Conservation (phyloP, 2,888 invertebrate species). For the Acleris literana region DNA sequence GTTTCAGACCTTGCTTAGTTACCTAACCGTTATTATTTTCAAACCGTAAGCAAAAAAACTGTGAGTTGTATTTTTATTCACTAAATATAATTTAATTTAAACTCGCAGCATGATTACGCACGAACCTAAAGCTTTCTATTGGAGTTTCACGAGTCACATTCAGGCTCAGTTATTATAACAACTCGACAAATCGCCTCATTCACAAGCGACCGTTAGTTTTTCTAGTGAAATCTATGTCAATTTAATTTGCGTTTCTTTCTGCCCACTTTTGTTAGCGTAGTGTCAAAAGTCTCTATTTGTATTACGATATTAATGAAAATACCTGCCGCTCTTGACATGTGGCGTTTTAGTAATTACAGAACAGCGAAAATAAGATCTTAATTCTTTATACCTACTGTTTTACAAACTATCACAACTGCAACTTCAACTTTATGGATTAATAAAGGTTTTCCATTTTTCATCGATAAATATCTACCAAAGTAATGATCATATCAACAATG, state of each 20-base stretch:
- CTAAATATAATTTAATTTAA: not conserved
- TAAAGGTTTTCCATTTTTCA: no score
- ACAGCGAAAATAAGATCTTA: not conserved
- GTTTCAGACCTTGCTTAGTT: no score
- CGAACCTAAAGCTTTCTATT: conserved; percentile 8
- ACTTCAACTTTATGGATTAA: no score
- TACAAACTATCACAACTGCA: no score
- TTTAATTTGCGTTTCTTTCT: conserved; percentile 46
- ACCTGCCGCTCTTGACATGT: not conserved
- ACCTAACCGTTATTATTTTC: not conserved
- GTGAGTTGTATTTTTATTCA: not conserved
- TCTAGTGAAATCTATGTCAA: conserved; percentile 43
- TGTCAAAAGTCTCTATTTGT: conserved; percentile 30
- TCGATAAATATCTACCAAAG: no score
- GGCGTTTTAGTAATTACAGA: not conserved
- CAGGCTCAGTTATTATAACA: conserved; percentile 2
- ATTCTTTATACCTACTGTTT: no score
- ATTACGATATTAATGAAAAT: not conserved
- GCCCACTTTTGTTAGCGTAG: conserved; percentile 45
- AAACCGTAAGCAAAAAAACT: not conserved
- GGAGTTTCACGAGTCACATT: conserved; percentile 10
- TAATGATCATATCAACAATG: no score
- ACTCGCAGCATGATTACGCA: conserved; percentile 11
- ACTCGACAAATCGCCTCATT: conserved; percentile 38
- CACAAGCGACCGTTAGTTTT: conserved; percentile 42